Base-by-base conservation (phyloP, 2,113 vertebrate genomes). In the Ctenomys sociabilis region DNA sequence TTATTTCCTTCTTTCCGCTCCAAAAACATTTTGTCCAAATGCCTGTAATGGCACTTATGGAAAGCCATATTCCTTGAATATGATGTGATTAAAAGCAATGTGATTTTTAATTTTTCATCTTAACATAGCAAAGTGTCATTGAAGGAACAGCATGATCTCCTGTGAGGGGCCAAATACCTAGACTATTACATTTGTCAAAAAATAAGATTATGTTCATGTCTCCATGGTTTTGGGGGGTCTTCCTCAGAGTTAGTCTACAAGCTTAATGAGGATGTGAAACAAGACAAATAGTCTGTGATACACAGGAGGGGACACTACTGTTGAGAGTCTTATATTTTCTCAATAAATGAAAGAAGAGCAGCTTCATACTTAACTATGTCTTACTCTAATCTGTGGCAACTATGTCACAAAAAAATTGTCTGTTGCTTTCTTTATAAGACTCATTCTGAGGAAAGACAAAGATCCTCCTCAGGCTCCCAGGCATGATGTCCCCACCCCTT, bases 21-120 rank as follows among this genome's bases (percentile, higher is more conserved):
- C 32, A 88, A 95, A 94, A 93, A 37, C 14, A 16, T 78, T 85
- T 88, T 68, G 52, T 40, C 93, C 43, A 70, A 64, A 86, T 72
- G 37, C 40, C 26, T 73, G 32, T 78, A 72, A 84, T 43, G 84
- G 49, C 75, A 68, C 63, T 91, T 78, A 64, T 35, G 37, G 4
- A 57, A 87, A 80, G 49, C n/a, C 45, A 57, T 63, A 63, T 85
- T 95, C 10, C 37, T 35, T 81, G n/a, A n/a, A n/a, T n/a, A n/a
- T n/a, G n/a, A n/a, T n/a, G n/a, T n/a, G n/a, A n/a, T n/a, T 85
- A 59, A 86, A 92, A 95, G 28, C 16, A 88, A 80, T 73, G 30
- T n/a, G 13, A 84, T 45, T 63, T 95, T 84, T 75, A 70, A 75
- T 85, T 90, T 94, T 95, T 93, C 85, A 64, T 92, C 17, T 19